Base-by-base conservation (phyloP, 2,888 invertebrate species). In the Ormyrus pomaceus region DNA sequence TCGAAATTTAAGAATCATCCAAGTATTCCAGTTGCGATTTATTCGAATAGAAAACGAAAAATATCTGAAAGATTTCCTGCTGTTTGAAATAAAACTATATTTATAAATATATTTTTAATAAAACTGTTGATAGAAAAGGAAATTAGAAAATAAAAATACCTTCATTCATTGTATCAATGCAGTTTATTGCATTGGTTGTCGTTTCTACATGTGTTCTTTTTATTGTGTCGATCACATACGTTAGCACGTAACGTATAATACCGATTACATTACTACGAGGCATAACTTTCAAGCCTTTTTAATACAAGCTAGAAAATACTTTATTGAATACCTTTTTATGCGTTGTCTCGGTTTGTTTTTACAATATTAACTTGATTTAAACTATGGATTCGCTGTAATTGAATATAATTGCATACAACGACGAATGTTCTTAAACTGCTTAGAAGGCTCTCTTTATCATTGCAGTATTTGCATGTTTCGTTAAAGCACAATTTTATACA, bases 271-370 rank as follows among this genome's bases (percentile, higher is more conserved):
- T 45, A 58, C 66, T 71, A 71, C 11, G 50, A 58, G 72, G 72
- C 69, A 50, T 68, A 58, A 69, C 46, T 65, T 64, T 58, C 58
- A 79, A 79, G 79, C 79, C 45, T 61, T 53, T 62, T 53, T 66
- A 62, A 11, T 61, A 75, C 76, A 75, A 80, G 71, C 80, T 80
- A 76, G 61, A 76, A 80, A 80, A 80, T 80, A 80, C 80, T 80
- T 71, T 73, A 73, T 68, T 73, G 34, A 73, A 73, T 68, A 78
- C 78, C 62, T 68, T 50, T 72, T 78, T 72, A 72, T 77, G 71
- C 77, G 77, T 71, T 65, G 77, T 71, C 45, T 70, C 51, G 55
- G n/a, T 58, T 50, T 59, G 8, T 5, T 77, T 77, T 78, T 78
- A 66, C 13, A 9, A 46, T 71, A 55, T 55, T 56, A 45, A 64